These are phyloP conservation scores for Gerris buenoi DNA, from an alignment of 1,140 invertebrate species.

Conservation along the genomic window DNA sequence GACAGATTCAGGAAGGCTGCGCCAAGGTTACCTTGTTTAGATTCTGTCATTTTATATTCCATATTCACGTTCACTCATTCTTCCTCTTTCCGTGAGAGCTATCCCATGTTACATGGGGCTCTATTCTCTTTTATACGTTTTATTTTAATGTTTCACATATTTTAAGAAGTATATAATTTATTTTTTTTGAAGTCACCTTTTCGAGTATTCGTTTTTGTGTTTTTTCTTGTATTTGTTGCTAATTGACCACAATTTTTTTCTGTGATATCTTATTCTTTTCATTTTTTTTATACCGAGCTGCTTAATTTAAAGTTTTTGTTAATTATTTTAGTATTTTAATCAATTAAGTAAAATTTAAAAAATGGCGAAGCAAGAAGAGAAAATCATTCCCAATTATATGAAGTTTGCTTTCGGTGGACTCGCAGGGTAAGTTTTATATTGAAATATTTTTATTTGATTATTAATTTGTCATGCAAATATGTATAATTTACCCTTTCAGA, in stretches of 20 bases:
- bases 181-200: background rate
- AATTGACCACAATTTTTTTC: background rate
- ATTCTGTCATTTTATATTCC: background rate
- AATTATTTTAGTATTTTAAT: no score
- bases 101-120: background rate
- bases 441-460: background rate
- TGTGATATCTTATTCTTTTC: background rate
- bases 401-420: slow-evolving; percentile 45
- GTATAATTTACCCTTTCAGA: slow-evolving; percentile 17
- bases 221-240: background rate
- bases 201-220: background rate
- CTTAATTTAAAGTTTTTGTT: no score
- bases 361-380: slow-evolving; percentile 18
- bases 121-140: background rate
- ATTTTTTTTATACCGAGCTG: background rate
- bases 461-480: slow-evolving; percentile 2
- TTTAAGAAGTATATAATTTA: background rate
- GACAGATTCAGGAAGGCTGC: background rate
- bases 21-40: background rate
- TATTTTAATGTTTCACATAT: background rate
- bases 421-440: slow-evolving; percentile 43
- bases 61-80: background rate
- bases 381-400: slow-evolving; percentile 31
- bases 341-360: no score
- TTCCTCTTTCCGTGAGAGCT: slow-evolving; percentile 2